Base-by-base conservation (phyloP, 2,888 invertebrate genomes). In the Hemithea aestivaria region DNA sequence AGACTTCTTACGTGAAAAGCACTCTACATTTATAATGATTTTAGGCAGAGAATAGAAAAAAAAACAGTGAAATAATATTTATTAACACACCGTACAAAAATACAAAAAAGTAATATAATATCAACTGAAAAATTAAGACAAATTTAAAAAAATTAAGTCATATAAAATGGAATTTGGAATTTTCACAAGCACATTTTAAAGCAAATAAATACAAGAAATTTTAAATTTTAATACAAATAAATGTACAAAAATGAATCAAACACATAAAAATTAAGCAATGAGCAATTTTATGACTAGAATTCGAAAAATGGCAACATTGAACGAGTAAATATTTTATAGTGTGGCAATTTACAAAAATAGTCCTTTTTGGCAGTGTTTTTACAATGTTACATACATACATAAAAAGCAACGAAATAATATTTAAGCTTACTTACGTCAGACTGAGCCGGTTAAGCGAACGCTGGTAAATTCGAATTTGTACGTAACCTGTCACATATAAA, bases 321-420 rank as follows among this genome's bases (percentile, higher is more conserved):
- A 35, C 26, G 20, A 29, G 0, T 22, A 1, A 20, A 9, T 10
- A 7, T 7, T 21, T 9, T 8, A 4, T 10, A 10, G 6, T 5
- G 16, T 16, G 16, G 16, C 16, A 16, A 10, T 8, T 20, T 3
- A 21, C 11, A 11, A 9, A 27, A 20, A 27, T 28, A 35, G 32
- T 36, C 36, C 36, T 10, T 16, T 25, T 30, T 35, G 70, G 72
- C 73, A 73, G 70, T 68, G 53, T 42, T 30, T 11, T 29, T 33
- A 42, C 36, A 32, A 21, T 30, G n/a, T 9, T 10, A 7, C n/a
- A n/a, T 16, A 16, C n/a, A 16, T 16, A 16, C 16, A 16, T 16
- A 2, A 5, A 16, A 16, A 16, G 16, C 16, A 16, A 16, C 16
- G 5, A 16, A 16, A 16, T 4, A 16, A 16, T 4, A 16, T 5